phyloP scores from a whole-genome alignment of 2,797 vertebrate genomes.

The Pseudocheirus occidentalis region DNA sequence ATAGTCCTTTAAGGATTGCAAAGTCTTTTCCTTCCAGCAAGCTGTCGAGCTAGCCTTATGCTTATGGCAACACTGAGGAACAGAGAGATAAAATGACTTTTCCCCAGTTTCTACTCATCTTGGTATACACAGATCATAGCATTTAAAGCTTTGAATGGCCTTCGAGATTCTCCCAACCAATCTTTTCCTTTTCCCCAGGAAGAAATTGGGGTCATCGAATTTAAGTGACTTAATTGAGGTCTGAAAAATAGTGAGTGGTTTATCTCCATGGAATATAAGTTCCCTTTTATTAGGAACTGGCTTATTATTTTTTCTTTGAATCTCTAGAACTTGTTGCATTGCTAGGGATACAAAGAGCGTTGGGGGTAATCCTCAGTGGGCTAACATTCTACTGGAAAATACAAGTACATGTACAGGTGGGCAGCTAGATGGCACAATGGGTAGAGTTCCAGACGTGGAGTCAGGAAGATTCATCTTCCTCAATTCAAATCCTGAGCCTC shows the following conservation, averaged over 20 bases:
- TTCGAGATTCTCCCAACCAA: neutral
- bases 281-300: neutral
- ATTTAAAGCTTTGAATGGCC: neutral
- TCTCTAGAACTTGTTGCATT: neutral
- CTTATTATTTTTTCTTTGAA: neutral
- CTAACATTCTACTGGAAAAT: neutral
- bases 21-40: neutral
- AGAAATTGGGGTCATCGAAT: neutral
- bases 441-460: too few relatives aligned
- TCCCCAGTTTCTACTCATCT: neutral
- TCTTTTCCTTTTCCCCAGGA: neutral
- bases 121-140: neutral
- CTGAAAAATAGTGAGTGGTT: neutral
- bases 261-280: neutral
- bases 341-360: neutral
- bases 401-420: too few relatives aligned
- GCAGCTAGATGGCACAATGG: too few relatives aligned
- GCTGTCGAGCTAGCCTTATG: neutral
- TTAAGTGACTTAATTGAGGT: neutral
- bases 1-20: neutral
- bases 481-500: too few relatives aligned
- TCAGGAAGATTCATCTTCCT: too few relatives aligned
- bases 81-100: neutral
- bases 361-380: neutral
- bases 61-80: neutral